phyloP scores from a whole-genome alignment of 2,113 vertebrate genomes.

The Desmodus rotundus region DNA sequence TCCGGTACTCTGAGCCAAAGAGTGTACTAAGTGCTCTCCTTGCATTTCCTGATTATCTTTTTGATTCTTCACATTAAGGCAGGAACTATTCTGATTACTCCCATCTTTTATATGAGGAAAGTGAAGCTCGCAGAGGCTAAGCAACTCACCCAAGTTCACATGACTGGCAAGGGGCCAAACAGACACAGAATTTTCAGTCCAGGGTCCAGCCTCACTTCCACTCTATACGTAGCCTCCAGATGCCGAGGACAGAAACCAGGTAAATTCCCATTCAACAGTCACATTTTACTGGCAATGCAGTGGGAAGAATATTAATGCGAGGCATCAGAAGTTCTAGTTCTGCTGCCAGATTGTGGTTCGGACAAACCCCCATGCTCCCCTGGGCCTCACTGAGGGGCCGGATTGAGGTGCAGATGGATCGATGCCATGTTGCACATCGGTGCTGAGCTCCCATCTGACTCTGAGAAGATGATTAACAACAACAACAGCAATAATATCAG shows the following conservation, averaged over 20 bases:
- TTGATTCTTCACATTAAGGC: neutral
- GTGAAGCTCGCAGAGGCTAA: neutral
- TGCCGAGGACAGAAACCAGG: neutral
- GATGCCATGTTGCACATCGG: neutral
- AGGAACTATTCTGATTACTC: neutral
- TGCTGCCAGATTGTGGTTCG: neutral
- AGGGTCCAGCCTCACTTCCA: too few relatives aligned
- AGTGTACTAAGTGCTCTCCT: neutral
- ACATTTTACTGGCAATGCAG: neutral
- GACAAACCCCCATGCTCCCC: neutral
- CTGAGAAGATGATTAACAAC: neutral
- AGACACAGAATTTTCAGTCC: neutral
- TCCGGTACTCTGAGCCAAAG: neutral
- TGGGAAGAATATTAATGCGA: neutral
- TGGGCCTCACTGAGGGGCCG: neutral
- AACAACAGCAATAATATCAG: constrained; percentile 3
- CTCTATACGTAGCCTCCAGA: neutral
- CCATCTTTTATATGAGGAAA: neutral
- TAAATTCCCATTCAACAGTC: neutral
- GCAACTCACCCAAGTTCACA: neutral
- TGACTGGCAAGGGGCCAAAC: neutral
- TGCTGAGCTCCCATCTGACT: neutral
- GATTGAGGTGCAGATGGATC: neutral
- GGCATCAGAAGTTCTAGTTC: neutral
- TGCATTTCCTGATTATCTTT: neutral